phyloP scores from a whole-genome alignment of 2,888 invertebrate genomes.

The Pseudococcus longispinus region DNA sequence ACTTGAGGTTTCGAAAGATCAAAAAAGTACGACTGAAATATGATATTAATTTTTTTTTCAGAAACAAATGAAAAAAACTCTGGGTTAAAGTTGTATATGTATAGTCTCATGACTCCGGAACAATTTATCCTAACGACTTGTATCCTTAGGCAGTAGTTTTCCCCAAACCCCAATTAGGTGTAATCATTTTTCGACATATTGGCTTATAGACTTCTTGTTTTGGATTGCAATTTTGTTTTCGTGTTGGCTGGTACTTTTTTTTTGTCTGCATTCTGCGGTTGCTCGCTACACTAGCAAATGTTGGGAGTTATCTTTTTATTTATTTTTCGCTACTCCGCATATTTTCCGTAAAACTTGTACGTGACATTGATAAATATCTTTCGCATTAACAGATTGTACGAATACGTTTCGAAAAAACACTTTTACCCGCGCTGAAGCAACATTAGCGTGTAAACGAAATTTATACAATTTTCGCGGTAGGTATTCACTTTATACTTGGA shows the following conservation, averaged over 20 bases:
- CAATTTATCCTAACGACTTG: not conserved
- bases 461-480: constrained; percentile 1
- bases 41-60: not conserved
- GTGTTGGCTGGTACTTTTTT: not conserved
- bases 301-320: constrained; percentile 49
- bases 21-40: not conserved
- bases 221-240: not conserved
- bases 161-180: not conserved
- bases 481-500: not conserved
- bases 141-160: not conserved
- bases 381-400: constrained; percentile 48
- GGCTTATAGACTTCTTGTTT: not conserved
- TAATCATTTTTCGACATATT: not conserved
- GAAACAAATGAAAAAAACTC: not conserved
- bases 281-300: not conserved
- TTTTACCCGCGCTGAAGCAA: not conserved
- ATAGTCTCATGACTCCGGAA: not conserved
- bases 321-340: constrained; percentile 46
- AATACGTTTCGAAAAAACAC: constrained; percentile 25
- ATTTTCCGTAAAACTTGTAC: constrained; percentile 48
- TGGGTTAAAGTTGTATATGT: not conserved
- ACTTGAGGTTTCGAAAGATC: not conserved
- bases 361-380: constrained; percentile 55
- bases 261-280: not conserved
- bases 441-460: constrained; percentile 20